Base-by-base conservation (phyloP, 53 echinoderm and acorn worm species). In the Apostichopus leukothele region DNA sequence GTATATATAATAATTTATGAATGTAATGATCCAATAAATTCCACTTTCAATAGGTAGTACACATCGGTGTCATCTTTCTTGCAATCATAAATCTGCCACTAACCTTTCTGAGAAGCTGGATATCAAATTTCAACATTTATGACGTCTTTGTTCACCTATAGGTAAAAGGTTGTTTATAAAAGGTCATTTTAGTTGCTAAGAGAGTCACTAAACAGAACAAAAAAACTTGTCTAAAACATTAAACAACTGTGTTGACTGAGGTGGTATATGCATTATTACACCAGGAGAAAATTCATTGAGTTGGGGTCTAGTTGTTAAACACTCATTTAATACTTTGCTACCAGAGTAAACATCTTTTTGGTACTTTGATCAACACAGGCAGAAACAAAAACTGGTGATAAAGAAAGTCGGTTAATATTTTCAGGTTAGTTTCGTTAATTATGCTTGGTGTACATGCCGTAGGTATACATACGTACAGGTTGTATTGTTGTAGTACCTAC, bases 121-220 rank as follows among this genome's bases (percentile, higher is more conserved):
- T 79, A 79, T 79, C 79, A 79, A 16, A 79, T 79, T 79, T 79
- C 79, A 79, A 13, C 10, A 19, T 51, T 51, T 79, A 53, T 79
- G 51, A 7, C 50, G 39, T 39, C 39, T 39, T 11, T 53, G 5
- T 79, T 18, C 18, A 63, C 63, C 63, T 63, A 7, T 19, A 79
- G 79, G 79, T 19, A 53, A 79, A 79, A 79, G 79, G 52, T 79
- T 79, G 79, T 79, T 79, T 79, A 79, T 50, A 79, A 50, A 52
- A 52, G 3, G 20, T 52, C 1, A 39, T 39, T 7, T 8, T 13
- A 11, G 79, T 79, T 79, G 79, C 79, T 51, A 39, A 11, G 50
- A 51, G 53, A 79, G 16, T 0, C 63, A 63, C 63, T 63, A 13
- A 16, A 13, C 7, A 63, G 11, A 63, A 63, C 16, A 7, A 7